Conservation (phyloP, 2,888 invertebrate species). For the Plagodis pulveraria region DNA sequence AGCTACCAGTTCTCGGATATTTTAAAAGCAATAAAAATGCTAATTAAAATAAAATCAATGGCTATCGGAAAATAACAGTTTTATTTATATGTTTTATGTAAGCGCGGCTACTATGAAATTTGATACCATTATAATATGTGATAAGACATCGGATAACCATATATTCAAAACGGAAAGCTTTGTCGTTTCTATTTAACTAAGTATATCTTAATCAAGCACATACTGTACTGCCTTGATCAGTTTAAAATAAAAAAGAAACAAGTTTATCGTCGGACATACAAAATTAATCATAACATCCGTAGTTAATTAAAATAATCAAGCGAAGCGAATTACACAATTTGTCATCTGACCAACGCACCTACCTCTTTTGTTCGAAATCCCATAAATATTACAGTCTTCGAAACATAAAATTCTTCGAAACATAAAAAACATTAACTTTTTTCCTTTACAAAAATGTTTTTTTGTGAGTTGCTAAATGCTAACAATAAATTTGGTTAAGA, state of each 20-base stretch:
- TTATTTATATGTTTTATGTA: slow-evolving; percentile 15
- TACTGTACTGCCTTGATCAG: too few species aligned
- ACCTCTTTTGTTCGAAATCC: slow-evolving; percentile 54
- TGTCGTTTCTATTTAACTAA: too few species aligned
- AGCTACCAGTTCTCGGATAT: slow-evolving; percentile 37
- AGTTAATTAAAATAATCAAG: slow-evolving; percentile 75
- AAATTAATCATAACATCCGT: slow-evolving; percentile 36
- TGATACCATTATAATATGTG: slow-evolving; percentile 16
- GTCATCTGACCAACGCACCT: slow-evolving; percentile 62
- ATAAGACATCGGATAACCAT: slow-evolving; percentile 9
- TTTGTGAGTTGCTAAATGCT: slow-evolving; percentile 35
- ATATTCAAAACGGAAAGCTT: too few species aligned
- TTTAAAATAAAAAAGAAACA: too few species aligned
- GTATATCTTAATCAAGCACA: too few species aligned
- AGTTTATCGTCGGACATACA: neutral
- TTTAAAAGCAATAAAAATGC: slow-evolving; percentile 37
- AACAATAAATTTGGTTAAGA: slow-evolving; percentile 49
- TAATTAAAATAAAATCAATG: slow-evolving; percentile 37
- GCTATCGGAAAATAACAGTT: slow-evolving; percentile 21
- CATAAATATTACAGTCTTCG: slow-evolving; percentile 64
- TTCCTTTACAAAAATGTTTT: slow-evolving; percentile 38
- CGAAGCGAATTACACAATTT: slow-evolving; percentile 76
- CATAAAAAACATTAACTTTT: slow-evolving; percentile 45
- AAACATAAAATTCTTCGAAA: slow-evolving; percentile 78
- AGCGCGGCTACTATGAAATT: slow-evolving; percentile 20